A percentile compares a stretch with the other conserved stretches of the same genome.
These are phyloP conservation scores for Drosophila triauraria DNA, from an alignment of 1,140 invertebrate genomes.

Conservation along the genomic window DNA sequence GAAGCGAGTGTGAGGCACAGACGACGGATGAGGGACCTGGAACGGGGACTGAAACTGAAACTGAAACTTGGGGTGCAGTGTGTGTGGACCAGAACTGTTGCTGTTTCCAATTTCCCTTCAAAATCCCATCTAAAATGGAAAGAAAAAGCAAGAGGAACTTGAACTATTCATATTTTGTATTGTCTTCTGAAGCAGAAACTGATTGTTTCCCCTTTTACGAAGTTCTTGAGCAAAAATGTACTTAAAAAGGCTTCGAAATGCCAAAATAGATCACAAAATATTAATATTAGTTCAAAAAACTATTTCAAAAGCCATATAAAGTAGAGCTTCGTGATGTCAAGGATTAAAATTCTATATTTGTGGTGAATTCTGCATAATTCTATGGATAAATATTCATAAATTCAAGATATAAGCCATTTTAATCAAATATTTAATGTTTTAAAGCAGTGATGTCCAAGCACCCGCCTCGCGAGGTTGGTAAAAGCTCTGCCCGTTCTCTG, in stretches of 20 bases:
- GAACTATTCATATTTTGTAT: background rate
- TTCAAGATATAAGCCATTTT: background rate
- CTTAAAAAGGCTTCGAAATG: background rate
- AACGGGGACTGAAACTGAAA: background rate
- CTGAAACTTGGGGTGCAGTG: slow-evolving; percentile 15
- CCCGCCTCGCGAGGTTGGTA: no score
- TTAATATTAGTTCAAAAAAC: background rate
- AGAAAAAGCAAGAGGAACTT: background rate
- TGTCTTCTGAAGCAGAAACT: background rate
- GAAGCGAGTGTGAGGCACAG: slow-evolving; percentile 84
- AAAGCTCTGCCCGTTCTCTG: no score
- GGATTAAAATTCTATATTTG: background rate
- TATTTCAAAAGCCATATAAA: background rate
- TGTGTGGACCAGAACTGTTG: background rate
- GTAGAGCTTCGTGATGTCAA: background rate
- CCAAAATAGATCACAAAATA: no score
- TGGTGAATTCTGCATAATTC: background rate
- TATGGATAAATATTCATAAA: no score
- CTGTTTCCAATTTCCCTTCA: slow-evolving; percentile 13
- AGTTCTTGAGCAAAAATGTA: slow-evolving; percentile 5
- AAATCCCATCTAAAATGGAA: background rate
- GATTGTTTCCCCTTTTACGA: background rate
- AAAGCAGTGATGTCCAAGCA: no score
- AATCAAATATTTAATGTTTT: no score
- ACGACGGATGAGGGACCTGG: background rate